Evolutionary conservation across 2,888 invertebrate genomes (phyloP).

Genomic region (Hecatera dysodea): DNA sequence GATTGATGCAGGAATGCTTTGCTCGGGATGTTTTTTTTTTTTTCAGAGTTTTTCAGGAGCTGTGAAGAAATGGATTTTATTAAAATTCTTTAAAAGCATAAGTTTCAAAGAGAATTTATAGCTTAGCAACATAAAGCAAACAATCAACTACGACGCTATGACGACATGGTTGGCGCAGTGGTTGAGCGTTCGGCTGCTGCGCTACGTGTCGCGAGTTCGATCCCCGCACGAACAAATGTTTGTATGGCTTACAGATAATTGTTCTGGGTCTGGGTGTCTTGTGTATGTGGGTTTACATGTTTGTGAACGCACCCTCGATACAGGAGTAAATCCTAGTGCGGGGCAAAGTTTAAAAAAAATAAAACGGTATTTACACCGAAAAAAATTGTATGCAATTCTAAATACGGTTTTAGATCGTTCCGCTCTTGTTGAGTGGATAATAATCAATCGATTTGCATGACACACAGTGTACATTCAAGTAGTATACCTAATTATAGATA

Average conservation of each 20-base stretch:
- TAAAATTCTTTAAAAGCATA: neutral
- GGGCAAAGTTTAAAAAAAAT: too few species aligned
- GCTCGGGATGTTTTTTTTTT: neutral
- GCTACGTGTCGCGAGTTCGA: too few species aligned
- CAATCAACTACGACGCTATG: too few species aligned
- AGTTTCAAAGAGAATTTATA: neutral
- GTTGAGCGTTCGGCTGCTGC: too few species aligned
- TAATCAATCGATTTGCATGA: slow-evolving; percentile 54
- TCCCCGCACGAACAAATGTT: too few species aligned
- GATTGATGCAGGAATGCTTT: neutral
- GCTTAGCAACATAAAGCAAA: slow-evolving; percentile 6
- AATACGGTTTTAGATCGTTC: slow-evolving; percentile 45
- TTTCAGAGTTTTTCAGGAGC: neutral
- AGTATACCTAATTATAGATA: too few species aligned
- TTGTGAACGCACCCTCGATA: too few species aligned
- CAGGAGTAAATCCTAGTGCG: too few species aligned
- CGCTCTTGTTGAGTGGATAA: slow-evolving; percentile 52
- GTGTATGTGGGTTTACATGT: too few species aligned
- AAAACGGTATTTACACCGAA: neutral
- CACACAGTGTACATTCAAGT: slow-evolving; percentile 34
- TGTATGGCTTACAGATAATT: too few species aligned
- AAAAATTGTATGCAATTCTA: slow-evolving; percentile 37
- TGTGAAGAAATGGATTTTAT: neutral
- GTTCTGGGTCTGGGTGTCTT: too few species aligned
- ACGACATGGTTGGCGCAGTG: too few species aligned